Conservation (phyloP, 2,797 vertebrate genomes). For the Mus caroli region DNA sequence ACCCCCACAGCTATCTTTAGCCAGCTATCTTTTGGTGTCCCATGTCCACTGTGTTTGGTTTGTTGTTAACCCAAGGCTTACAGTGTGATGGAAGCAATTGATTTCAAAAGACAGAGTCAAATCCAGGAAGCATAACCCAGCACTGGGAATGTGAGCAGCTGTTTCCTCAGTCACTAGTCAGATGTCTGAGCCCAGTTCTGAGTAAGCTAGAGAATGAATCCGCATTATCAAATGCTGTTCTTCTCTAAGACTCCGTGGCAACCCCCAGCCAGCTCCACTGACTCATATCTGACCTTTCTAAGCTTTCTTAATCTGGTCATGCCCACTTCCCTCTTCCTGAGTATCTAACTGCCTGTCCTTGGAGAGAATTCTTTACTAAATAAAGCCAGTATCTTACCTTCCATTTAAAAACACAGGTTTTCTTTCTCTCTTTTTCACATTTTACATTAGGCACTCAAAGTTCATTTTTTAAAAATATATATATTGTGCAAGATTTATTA, state of each 20-base stretch:
- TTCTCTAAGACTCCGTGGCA: background rate
- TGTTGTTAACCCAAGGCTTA: slow-evolving; percentile 89
- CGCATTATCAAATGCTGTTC: background rate
- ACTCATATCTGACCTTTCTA: background rate
- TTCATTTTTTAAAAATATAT: background rate
- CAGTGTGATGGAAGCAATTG: slow-evolving; percentile 86
- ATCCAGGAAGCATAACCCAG: background rate
- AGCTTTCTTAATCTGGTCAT: background rate
- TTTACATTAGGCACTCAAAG: background rate
- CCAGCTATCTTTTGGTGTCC: slow-evolving; percentile 79
- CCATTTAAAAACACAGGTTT: background rate
- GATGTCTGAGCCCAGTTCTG: slow-evolving; percentile 27
- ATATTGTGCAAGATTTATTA: background rate
- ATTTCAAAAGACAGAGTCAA: slow-evolving; percentile 60
- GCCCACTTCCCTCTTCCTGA: background rate
- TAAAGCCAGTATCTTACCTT: background rate
- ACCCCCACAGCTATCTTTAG: slow-evolving; percentile 85
- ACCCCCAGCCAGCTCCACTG: background rate
- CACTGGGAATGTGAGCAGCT: slow-evolving; percentile 35
- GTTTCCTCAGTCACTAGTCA: background rate
- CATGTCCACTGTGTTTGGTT: slow-evolving; percentile 81
- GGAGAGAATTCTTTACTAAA: slow-evolving; percentile 21
- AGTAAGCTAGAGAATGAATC: background rate
- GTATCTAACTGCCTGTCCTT: background rate
- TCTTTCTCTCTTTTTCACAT: background rate